phyloP scores from a whole-genome alignment of 2,797 vertebrate species.

The Xiphophorus birchmanni region DNA sequence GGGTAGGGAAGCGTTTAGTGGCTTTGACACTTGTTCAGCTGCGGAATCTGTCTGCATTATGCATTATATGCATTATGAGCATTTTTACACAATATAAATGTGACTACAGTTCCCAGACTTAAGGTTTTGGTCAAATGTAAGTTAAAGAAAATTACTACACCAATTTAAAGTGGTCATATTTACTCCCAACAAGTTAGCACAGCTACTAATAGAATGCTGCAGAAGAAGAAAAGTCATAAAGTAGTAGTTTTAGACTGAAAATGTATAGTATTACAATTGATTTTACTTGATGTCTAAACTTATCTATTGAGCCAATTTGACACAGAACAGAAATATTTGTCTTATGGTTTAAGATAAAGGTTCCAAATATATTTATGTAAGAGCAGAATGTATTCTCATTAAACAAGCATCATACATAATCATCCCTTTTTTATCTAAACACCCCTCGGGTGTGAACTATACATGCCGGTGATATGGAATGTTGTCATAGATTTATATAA shows the following conservation, averaged over 20 bases:
- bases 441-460: not conserved
- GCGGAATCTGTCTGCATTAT: not conserved
- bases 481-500: not conserved
- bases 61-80: not conserved
- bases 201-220: not conserved
- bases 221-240: not conserved
- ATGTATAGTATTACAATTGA: not conserved
- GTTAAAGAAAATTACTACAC: not conserved
- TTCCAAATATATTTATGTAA: not conserved
- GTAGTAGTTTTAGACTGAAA: not conserved
- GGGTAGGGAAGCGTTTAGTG: constrained; percentile 12
- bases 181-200: not conserved
- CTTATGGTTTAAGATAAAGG: not conserved
- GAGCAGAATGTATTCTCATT: not conserved
- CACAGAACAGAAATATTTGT: not conserved
- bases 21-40: constrained; percentile 12
- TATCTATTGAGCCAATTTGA: not conserved
- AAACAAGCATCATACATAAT: no score
- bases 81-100: not conserved
- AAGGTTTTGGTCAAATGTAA: not conserved
- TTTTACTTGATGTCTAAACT: not conserved
- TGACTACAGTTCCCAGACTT: not conserved
- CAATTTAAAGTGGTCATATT: not conserved
- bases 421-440: not conserved
- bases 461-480: not conserved